Conservation (phyloP, 1,140 invertebrate species). For the Drosophila equinoxialis region DNA sequence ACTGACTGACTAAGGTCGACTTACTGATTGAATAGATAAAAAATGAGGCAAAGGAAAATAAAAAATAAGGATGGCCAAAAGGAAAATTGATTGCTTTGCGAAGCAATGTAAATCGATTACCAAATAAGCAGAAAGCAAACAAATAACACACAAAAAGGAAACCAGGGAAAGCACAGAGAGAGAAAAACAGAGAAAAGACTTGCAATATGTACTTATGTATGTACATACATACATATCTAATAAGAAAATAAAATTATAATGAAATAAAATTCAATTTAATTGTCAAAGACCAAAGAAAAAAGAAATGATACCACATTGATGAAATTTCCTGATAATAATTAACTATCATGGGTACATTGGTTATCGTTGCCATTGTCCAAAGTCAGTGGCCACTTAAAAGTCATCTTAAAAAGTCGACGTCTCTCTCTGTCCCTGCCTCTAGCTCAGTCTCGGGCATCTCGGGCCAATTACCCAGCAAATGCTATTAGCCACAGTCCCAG, state of each 20-base stretch:
- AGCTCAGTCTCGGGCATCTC: slow-evolving; percentile 35
- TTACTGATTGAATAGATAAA: slow-evolving; percentile 68
- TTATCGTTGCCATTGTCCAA: neutral
- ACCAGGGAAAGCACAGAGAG: neutral
- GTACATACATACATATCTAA: neutral
- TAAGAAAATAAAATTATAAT: neutral
- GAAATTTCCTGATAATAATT: slow-evolving; percentile 50
- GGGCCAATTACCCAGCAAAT: slow-evolving; percentile 54
- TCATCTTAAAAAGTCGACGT: slow-evolving; percentile 32
- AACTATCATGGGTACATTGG: slow-evolving; percentile 39
- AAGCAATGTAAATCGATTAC: slow-evolving; percentile 43
- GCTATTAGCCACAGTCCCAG: slow-evolving; percentile 57
- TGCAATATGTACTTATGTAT: too few species aligned
- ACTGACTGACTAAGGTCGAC: slow-evolving; percentile 56
- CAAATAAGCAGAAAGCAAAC: slow-evolving; percentile 28
- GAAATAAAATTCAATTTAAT: slow-evolving; percentile 19
- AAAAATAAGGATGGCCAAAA: slow-evolving; percentile 18
- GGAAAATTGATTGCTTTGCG: slow-evolving; percentile 48
- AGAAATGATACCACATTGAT: slow-evolving; percentile 15
- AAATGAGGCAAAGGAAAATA: slow-evolving; percentile 34
- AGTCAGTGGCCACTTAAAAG: slow-evolving; percentile 40
- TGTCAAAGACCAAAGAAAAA: neutral
- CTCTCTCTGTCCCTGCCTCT: neutral
- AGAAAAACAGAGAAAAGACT: neutral
- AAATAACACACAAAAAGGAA: slow-evolving; percentile 8